Evolutionary conservation across 2,113 vertebrate genomes (phyloP), one percentile per base, ranked within the genome.

Genomic region (Rhinogobius similis): DNA sequence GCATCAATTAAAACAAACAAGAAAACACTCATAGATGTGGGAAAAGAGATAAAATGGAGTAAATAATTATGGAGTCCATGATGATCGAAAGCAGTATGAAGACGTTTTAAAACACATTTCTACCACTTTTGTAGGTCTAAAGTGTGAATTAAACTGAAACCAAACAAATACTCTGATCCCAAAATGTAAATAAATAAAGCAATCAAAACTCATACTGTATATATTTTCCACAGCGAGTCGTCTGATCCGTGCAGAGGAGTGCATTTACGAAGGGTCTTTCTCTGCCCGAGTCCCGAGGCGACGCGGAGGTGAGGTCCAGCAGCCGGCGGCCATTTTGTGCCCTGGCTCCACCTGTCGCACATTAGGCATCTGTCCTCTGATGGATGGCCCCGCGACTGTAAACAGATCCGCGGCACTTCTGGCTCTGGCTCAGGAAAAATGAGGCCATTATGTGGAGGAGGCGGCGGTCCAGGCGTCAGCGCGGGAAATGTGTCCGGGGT

Each of bases 321-420:
- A 38, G 58, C 58, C 58, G 58, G 58, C 58, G 32, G 58, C 29
- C 58, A 61, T 61, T 61, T 61, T 36, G 29, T 36, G 58, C 29
- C 27, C 56, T 0, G 26, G 16, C 56, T 59, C 58, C 29, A 61
- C 58, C 58, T 61, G 58, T 36, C 18, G 29, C 58, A 21, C 58
- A 61, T 61, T 61, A 61, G 29, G 58, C 58, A 61, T 61, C 58
- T 61, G 58, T 12, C 29, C 58, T n/a, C 20, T 61, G 58, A 61
- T 61, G 58, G 58, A 61, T 61, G 58, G 58, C 18, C 29, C 29
- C 0, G 27, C 29, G 29, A 20, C 18, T 38, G 58, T 61, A 61
- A 36, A 61, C 58, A 61, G 29, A 32, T 61, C 58, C 29, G 20
- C 58, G 3, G 29, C 58, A 21, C 58, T 61, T 61, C 29, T 61